Base-by-base conservation (phyloP, 2,888 invertebrate species). In the Ophion costatus region DNA sequence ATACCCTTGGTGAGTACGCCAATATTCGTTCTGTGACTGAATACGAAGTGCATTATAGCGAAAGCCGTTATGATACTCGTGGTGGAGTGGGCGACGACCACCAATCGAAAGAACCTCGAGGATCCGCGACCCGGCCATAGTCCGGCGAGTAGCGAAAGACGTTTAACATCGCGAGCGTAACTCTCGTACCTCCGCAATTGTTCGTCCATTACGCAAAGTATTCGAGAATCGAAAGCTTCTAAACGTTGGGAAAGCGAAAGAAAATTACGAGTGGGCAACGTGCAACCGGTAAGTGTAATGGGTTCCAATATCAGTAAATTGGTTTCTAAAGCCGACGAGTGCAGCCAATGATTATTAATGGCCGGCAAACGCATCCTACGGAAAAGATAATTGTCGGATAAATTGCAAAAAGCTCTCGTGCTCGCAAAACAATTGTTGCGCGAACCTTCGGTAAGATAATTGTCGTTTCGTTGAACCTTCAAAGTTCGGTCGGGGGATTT, bases 1-100 rank as follows among this genome's bases (percentile, higher is more conserved):
- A 87, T 33, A 9, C 84, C 84, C 59, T 80, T 86, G 1, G 85
- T 86, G 56, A 80, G 77, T 10, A 84, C 57, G 14, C 67, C 56
- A 14, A 87, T 64, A 57, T 79, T 83, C 17, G 69, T 80, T 42
- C 79, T 77, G n/a, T 86, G 73, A 66, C 67, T 77, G 14, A 70
- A 7, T 9, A 84, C 78, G 42, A 86, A 86, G 70, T 80, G 79
- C 20, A 83, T 63, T 2, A 83, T 81, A 14, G 71, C 86, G 9
- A 64, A 24, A 56, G 61, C 71, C 7, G 63, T 57, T 4, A 57
- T 63, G 10, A 82, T 2, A 10, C 67, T 70, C 51, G 74, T 66
- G 10, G 66, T 29, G 0, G 79, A 63, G 57, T 84, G 70, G 20
- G 79, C 7, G 29, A 78, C 20, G n/a, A 63, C 64, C 4, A 84